Evolutionary conservation across 1,140 invertebrate genomes (phyloP), one percentile per base, ranked within the genome.

Genomic region (Sweltsa coloradensis): DNA sequence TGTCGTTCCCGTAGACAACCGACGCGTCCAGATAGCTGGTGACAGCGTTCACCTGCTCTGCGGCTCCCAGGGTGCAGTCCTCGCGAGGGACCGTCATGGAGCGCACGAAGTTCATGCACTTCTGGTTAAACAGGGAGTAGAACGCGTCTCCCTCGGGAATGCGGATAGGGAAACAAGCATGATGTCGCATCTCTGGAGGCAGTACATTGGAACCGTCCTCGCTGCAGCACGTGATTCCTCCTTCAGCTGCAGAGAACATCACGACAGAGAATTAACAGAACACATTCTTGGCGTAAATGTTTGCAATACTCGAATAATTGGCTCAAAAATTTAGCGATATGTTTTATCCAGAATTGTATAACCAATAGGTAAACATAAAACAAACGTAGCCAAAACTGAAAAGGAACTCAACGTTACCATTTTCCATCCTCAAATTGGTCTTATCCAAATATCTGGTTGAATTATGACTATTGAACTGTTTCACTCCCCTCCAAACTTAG

Each of bases 21-120:
- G 89, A 93, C 9, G 85, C 69, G 59, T 95, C 91, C 67, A 94
- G 66, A 56, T 73, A 93, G 2, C 84, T 75, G 7, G 88, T 90
- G 0, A 92, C 81, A n/a, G 74, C 74, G 25, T 18, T 41, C 29
- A 84, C 81, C 67, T 83, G 83, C 69, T 87, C 76, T 6, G 81
- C 83, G n/a, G 81, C 79, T n/a, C 68, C 64, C n/a, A 67, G 60
- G 0, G 72, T 69, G 55, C 84, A 87, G 42, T 75, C 76, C 45
- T 73, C 71, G 54, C 79, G 79, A 34, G 74, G 67, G 50, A 83
- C 81, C 3, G 78, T 82, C 3, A 75, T 76, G 6, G 83, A 86
- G 51, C 89, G 73, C 1, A 90, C 83, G 59, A 92, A 90, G 66
- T 89, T 89, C 65, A 90, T 76, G 58, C 89, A 93, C 44, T 78